A percentile compares a stretch with the other conserved stretches of the same genome.
Conservation (phyloP, 2,888 invertebrate species). For the Dexiosoma caninum region DNA sequence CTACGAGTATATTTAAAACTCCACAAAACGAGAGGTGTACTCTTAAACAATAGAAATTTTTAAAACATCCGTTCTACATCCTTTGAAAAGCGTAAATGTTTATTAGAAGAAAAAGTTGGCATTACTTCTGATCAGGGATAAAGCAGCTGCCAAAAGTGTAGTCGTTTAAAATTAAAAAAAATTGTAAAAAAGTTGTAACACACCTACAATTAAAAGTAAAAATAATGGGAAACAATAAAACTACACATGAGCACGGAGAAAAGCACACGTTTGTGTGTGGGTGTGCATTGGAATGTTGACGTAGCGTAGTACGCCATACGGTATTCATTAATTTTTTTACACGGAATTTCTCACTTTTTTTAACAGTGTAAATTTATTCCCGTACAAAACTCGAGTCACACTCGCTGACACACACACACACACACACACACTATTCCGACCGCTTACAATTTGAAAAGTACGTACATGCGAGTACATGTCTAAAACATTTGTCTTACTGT, state of each 20-base stretch:
- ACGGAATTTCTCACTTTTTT: constrained; percentile 57
- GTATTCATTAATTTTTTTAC: constrained; percentile 50
- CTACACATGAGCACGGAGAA: background rate
- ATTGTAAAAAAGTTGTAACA: background rate
- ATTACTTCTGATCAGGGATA: background rate
- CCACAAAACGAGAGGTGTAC: too few relatives aligned
- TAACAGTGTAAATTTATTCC: constrained; percentile 39
- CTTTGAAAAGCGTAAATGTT: too few relatives aligned
- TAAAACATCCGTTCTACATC: too few relatives aligned
- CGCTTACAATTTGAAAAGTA: background rate
- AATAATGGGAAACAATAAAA: background rate
- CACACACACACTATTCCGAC: background rate
- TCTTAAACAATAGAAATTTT: too few relatives aligned
- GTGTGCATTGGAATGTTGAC: constrained; percentile 11
- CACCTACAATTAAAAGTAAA: constrained; percentile 20
- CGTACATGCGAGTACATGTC: background rate
- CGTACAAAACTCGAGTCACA: background rate
- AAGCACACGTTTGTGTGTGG: background rate
- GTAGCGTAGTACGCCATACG: background rate
- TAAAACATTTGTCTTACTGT: constrained; percentile 25
- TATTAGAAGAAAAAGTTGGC: background rate
- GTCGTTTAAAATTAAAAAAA: background rate
- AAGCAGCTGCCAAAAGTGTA: background rate
- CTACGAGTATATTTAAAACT: too few relatives aligned
- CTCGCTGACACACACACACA: background rate